phyloP scores from a whole-genome alignment of 1,140 invertebrate species.

The Parasteatoda tepidariorum region DNA sequence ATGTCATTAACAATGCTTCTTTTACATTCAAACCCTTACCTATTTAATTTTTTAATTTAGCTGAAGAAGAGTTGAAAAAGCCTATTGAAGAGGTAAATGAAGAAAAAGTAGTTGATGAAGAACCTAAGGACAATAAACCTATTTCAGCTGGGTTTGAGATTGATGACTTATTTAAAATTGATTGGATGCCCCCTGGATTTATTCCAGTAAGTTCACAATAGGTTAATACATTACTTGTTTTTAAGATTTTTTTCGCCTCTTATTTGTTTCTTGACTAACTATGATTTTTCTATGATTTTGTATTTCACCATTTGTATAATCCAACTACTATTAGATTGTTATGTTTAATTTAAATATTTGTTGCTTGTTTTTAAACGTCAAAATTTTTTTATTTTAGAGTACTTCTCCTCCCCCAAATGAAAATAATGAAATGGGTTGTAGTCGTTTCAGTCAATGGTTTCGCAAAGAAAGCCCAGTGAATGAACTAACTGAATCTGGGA shows the following conservation, averaged over 20 bases:
- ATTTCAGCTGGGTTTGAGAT: conserved; percentile 75
- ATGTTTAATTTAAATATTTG: too few species aligned
- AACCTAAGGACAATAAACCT: not conserved
- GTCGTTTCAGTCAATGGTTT: conserved; percentile 69
- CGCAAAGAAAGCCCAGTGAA: conserved; percentile 58
- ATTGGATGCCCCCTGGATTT: conserved; percentile 75
- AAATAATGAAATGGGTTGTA: conserved; percentile 61
- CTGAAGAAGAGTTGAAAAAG: conserved; percentile 19
- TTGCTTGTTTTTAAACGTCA: too few species aligned
- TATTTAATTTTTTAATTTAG: too few species aligned
- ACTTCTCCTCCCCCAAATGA: conserved; percentile 35
- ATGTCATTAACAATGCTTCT: too few species aligned
- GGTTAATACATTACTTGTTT: not conserved
- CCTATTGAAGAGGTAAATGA: not conserved
- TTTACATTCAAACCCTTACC: too few species aligned
- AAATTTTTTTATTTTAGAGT: conserved; percentile 62
- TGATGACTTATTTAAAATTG: conserved; percentile 79
- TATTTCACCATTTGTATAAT: too few species aligned
- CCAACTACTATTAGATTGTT: too few species aligned
- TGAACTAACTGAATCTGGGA: conserved; percentile 62
- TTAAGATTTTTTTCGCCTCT: conserved; percentile 10
- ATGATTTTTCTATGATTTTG: too few species aligned
- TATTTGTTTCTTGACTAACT: too few species aligned
- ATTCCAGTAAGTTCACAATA: conserved; percentile 71
- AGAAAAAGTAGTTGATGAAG: not conserved